These are phyloP conservation scores for Melinaea menophilus DNA, from an alignment of 2,888 invertebrate genomes.

Conservation along the genomic window DNA sequence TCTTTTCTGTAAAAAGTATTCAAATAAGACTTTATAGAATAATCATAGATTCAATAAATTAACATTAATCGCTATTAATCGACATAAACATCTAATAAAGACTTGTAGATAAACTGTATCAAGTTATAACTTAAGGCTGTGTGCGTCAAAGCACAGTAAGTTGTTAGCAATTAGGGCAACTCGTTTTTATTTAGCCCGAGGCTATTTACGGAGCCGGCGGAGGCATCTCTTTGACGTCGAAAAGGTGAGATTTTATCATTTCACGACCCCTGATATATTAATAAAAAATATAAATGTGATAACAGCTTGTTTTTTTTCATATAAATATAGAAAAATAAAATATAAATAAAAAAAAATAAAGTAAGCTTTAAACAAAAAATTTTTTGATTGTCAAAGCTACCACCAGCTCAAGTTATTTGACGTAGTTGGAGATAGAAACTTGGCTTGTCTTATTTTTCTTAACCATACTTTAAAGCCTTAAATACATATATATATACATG, in stretches of 20 bases:
- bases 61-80: too few relatives aligned
- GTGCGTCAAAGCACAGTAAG: constrained; percentile 23
- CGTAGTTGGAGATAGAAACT: too few relatives aligned
- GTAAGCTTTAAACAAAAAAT: too few relatives aligned
- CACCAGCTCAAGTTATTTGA: too few relatives aligned
- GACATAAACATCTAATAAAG: too few relatives aligned
- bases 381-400: too few relatives aligned
- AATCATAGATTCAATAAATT: too few relatives aligned
- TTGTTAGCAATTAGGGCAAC: constrained; percentile 36
- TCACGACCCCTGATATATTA: constrained; percentile 12
- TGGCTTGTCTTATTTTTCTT: too few relatives aligned
- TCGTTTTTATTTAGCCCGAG: constrained; percentile 34
- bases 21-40: too few relatives aligned
- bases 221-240: constrained; percentile 35
- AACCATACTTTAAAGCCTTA: too few relatives aligned
- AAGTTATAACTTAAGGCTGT: background rate
- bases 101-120: background rate
- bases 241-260: constrained; percentile 32
- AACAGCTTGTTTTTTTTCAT: constrained; percentile 12
- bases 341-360: constrained; percentile 3
- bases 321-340: background rate
- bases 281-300: constrained; percentile 19
- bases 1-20: too few relatives aligned
- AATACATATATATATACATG: too few relatives aligned
- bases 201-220: constrained; percentile 32